phyloP scores from a whole-genome alignment of 2,888 invertebrate genomes.

The Cryptus viduatorius region DNA sequence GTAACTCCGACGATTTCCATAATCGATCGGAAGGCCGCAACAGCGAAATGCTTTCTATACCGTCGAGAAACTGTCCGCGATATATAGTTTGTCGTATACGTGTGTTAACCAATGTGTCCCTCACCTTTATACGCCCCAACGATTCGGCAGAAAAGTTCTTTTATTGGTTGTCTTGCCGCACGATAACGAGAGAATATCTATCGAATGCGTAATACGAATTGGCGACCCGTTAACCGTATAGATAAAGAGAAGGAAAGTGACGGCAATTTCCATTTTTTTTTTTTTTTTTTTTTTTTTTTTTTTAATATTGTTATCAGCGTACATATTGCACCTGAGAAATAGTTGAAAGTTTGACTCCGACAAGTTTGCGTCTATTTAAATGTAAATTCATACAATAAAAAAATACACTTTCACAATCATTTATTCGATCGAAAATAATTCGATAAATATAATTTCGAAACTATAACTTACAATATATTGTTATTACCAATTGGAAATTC shows the following conservation, averaged over 20 bases:
- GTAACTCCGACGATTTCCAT: conserved; percentile 64
- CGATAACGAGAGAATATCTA: conserved; percentile 24
- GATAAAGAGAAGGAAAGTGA: conserved; percentile 38
- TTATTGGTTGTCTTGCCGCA: conserved; percentile 9
- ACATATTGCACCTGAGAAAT: conserved; percentile 1
- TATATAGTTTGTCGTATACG: neutral
- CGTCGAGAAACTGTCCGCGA: conserved; percentile 6
- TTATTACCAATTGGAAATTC: too few relatives aligned
- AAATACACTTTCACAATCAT: conserved; percentile 22
- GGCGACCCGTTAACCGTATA: neutral
- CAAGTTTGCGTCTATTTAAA: neutral
- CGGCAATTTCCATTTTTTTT: conserved; percentile 2
- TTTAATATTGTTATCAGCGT: conserved; percentile 8
- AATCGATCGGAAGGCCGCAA: conserved; percentile 63
- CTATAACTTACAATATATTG: too few relatives aligned
- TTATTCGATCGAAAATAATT: neutral
- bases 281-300: conserved; percentile 20
- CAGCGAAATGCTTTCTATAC: conserved; percentile 69
- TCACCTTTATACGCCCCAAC: conserved; percentile 23
- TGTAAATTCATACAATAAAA: conserved; percentile 1
- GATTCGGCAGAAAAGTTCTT: conserved; percentile 15
- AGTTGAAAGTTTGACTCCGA: conserved; percentile 1
- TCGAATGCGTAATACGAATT: conserved; percentile 11
- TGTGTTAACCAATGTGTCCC: neutral
- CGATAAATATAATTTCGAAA: neutral